A percentile compares a stretch with the other conserved stretches of the same genome.
Conservation (phyloP, 2,113 vertebrate species). For the Nannobrachium achirus region DNA sequence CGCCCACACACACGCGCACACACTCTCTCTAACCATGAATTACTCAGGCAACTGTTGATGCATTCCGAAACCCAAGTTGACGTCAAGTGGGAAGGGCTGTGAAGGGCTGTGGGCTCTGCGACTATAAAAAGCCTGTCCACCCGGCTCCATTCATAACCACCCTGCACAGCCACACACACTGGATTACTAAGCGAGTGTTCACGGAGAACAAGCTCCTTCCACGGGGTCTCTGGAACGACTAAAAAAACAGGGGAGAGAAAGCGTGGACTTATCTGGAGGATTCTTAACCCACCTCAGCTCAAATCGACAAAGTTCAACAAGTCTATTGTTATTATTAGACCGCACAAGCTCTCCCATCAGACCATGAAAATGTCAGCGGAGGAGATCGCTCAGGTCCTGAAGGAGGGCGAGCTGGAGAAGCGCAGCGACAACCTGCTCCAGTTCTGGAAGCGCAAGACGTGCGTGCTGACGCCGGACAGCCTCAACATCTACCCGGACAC, state of each 20-base stretch:
- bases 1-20: slow-evolving; percentile 43
- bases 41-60: slow-evolving; percentile 69
- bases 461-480: slow-evolving; percentile 91
- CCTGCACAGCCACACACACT: too few species aligned
- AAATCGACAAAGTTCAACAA: too few species aligned
- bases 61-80: slow-evolving; percentile 65
- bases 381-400: slow-evolving; percentile 80
- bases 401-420: slow-evolving; percentile 95
- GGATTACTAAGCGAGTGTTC: slow-evolving; percentile 49
- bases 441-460: slow-evolving; percentile 95
- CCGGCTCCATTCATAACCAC: slow-evolving; percentile 64
- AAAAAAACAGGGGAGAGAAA: slow-evolving; percentile 6
- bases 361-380: slow-evolving; percentile 85
- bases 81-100: slow-evolving; percentile 70
- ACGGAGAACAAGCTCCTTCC: slow-evolving; percentile 43
- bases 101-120: not conserved
- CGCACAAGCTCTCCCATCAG: not conserved
- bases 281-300: not conserved
- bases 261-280: not conserved
- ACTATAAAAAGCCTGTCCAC: slow-evolving; percentile 42
- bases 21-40: slow-evolving; percentile 54
- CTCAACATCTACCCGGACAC: slow-evolving; percentile 89
- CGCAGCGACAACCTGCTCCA: slow-evolving; percentile 94
- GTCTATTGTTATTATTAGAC: too few species aligned
- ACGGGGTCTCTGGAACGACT: slow-evolving; percentile 33